Percentiles rank a stretch among this genome's conserved stretches.
These are phyloP conservation scores for Automeris io DNA, from an alignment of 2,888 invertebrate species.

Conservation along the genomic window DNA sequence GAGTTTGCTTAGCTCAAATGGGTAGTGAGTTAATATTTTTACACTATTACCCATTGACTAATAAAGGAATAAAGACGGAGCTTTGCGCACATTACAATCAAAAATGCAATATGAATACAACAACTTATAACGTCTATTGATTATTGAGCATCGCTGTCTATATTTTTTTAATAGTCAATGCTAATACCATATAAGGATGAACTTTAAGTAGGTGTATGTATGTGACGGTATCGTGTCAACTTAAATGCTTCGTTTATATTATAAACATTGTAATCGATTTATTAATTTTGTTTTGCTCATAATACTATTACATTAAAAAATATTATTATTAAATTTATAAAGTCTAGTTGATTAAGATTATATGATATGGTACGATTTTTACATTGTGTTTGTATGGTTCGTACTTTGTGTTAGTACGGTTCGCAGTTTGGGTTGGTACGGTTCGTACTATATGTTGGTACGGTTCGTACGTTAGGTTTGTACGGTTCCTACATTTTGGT, in stretches of 20 bases:
- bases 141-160: too few relatives aligned
- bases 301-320: constrained; percentile 6
- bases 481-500: constrained; percentile 13
- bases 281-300: constrained; percentile 13
- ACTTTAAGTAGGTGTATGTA: constrained; percentile 60
- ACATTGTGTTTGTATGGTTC: too few relatives aligned
- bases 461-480: too few relatives aligned
- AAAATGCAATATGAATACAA: too few relatives aligned
- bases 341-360: constrained; percentile 8
- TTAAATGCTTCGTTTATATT: constrained; percentile 40
- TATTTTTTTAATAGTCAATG: too few relatives aligned
- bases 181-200: too few relatives aligned
- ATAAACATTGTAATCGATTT: constrained; percentile 51
- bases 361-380: constrained; percentile 4
- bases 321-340: constrained; percentile 10
- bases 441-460: too few relatives aligned
- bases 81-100: too few relatives aligned
- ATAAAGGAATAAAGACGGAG: too few relatives aligned
- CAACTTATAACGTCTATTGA: too few relatives aligned
- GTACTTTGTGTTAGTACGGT: too few relatives aligned
- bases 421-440: too few relatives aligned
- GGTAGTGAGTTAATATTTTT: constrained; percentile 32
- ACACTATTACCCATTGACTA: constrained; percentile 22
- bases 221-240: constrained; percentile 51
- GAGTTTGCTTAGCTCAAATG: constrained; percentile 52